These are phyloP conservation scores for Pogonocherus hispidulus DNA, from an alignment of 2,888 invertebrate species.

Conservation along the genomic window DNA sequence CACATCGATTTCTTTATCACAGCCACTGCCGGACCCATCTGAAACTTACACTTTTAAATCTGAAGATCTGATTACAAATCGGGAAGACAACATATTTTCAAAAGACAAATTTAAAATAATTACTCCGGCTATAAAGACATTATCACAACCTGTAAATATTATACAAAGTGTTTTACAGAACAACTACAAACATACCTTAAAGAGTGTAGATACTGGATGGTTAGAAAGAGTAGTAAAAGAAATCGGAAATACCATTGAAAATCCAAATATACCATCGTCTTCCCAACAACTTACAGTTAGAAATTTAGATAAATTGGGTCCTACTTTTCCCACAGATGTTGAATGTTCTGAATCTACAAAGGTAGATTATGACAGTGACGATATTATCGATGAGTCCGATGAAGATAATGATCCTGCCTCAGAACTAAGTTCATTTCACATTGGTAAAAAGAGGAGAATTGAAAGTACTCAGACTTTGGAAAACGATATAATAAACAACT, in stretches of 20 bases:
- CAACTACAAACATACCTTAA: conserved; percentile 55
- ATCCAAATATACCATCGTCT: conserved; percentile 35
- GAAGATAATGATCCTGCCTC: conserved; percentile 57
- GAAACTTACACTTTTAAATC: conserved; percentile 43
- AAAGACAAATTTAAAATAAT: conserved; percentile 41
- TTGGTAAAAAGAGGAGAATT: conserved; percentile 57
- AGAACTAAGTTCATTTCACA: conserved; percentile 47
- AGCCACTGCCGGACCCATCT: conserved; percentile 42
- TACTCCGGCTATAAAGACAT: conserved; percentile 37
- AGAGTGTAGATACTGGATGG: conserved; percentile 74
- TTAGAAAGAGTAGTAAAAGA: conserved; percentile 69
- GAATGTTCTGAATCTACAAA: conserved; percentile 44
- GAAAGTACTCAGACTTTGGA: conserved; percentile 5
- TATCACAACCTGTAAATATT: conserved; percentile 59
- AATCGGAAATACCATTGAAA: conserved; percentile 47
- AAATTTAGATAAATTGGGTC: neutral
- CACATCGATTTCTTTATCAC: conserved; percentile 44
- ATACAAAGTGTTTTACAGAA: conserved; percentile 58
- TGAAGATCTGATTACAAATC: conserved; percentile 47
- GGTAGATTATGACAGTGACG: conserved; percentile 75
- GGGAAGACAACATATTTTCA: conserved; percentile 35
- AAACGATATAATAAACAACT: neutral
- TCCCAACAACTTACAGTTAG: neutral
- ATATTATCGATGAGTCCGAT: conserved; percentile 72
- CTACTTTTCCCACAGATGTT: neutral